Evolutionary conservation across 2,888 invertebrate species (phyloP).

Genomic region (Amphimallon solstitiale): DNA sequence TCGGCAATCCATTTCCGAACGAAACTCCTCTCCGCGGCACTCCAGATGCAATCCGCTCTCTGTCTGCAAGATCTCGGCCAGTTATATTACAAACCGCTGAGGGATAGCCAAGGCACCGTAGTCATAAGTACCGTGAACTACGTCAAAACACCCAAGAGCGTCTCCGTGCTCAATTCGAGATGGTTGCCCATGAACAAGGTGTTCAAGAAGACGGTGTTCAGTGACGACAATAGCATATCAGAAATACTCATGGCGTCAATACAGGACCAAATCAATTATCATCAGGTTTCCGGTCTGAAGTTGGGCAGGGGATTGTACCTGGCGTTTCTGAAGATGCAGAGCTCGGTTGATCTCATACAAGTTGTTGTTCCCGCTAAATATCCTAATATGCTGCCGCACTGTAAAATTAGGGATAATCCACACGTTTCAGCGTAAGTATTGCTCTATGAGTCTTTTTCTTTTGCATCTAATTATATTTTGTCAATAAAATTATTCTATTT

Average conservation of each 20-base stretch:
- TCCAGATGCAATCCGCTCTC: conserved; percentile 90
- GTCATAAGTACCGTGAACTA: conserved; percentile 89
- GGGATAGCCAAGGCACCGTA: conserved; percentile 89
- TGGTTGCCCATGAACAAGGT: conserved; percentile 92
- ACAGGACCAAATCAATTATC: conserved; percentile 79
- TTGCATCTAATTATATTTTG: too few species aligned
- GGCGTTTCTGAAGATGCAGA: conserved; percentile 95
- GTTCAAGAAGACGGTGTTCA: conserved; percentile 77
- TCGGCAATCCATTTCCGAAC: conserved; percentile 92
- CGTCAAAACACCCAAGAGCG: conserved; percentile 82
- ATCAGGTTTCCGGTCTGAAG: conserved; percentile 84
- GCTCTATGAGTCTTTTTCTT: too few species aligned
- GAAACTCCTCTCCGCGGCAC: conserved; percentile 90
- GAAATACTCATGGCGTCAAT: conserved; percentile 89
- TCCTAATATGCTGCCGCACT: conserved; percentile 95
- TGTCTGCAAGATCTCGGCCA: conserved; percentile 95
- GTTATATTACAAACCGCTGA: conserved; percentile 89
- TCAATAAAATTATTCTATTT: too few species aligned
- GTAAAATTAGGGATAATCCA: conserved; percentile 92
- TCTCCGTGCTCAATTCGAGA: conserved; percentile 89
- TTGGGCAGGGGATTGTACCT: conserved; percentile 90
- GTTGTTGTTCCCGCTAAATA: conserved; percentile 92
- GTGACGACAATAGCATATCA: conserved; percentile 79
- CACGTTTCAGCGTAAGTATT: conserved; percentile 90
- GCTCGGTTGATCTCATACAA: conserved; percentile 93